Conservation (phyloP, 2,797 vertebrate species). For the Stomatorhinus walkeri region DNA sequence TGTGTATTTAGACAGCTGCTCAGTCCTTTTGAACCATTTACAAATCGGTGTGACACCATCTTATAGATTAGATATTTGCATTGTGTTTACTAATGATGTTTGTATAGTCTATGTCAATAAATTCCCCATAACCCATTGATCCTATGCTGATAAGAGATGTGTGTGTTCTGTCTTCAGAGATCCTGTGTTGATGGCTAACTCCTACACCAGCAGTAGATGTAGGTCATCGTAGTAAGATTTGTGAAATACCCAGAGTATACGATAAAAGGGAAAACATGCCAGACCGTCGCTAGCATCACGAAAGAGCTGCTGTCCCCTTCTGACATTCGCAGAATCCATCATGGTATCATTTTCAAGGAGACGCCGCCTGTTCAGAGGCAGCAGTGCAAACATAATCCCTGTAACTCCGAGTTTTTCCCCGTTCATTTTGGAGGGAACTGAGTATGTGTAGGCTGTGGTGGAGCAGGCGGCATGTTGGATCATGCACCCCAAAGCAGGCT, state of each 20-base stretch:
- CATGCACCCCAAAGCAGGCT: background rate
- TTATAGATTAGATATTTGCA: slow-evolving; percentile 19
- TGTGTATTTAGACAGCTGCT: slow-evolving; percentile 24
- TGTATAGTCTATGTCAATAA: background rate
- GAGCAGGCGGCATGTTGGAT: background rate
- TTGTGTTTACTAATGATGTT: slow-evolving; percentile 31
- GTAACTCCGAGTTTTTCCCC: background rate
- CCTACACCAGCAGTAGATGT: background rate
- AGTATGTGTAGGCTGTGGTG: background rate
- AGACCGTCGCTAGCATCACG: background rate
- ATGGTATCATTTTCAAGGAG: background rate
- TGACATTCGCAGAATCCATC: background rate
- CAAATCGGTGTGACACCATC: slow-evolving; percentile 32
- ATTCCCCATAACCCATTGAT: background rate
- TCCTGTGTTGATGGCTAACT: slow-evolving; percentile 35
- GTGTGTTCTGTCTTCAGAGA: slow-evolving; percentile 38
- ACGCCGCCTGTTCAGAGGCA: background rate
- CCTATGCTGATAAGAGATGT: background rate
- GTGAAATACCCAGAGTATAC: background rate
- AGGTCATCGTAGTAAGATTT: background rate
- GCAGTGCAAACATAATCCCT: background rate
- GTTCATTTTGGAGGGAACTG: background rate
- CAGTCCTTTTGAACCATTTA: slow-evolving; percentile 17
- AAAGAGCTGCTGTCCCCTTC: background rate
- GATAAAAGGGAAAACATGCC: background rate